Base-by-base conservation (phyloP, 2,888 invertebrate species). In the Synanthedon andrenaeformis region DNA sequence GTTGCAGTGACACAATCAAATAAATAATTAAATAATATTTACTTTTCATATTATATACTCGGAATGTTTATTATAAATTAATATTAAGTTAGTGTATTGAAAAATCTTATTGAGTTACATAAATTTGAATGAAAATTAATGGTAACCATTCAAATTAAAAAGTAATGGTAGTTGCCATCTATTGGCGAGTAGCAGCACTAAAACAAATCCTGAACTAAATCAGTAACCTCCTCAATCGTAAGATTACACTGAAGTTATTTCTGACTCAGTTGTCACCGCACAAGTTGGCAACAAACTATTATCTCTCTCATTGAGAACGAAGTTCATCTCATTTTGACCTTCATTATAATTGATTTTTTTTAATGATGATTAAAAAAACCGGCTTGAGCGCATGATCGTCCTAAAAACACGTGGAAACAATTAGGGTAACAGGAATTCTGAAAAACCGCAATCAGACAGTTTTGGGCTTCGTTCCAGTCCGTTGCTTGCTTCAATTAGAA, bases 221-320 rank as follows among this genome's bases (percentile, higher is more conserved):
- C 19, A n/a, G 50, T 8, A 54, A 49, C 52, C 55, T 54, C 55
- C 55, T 66, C 64, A 60, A 67, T 65, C 63, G 63, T 62, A 59
- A 61, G 62, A 59, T 61, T 62, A 63, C 61, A 52, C 35, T 57
- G 59, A 61, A 68, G 69, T 66, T 82, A 85, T 84, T 85, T 82
- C 74, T 66, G 75, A 72, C 68, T 67, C 65, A 62, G 69, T 68
- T 80, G 79, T 75, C 76, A 72, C 74, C 65, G 66, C 67, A 57
- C 64, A 71, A 76, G 69, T 86, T 86, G 86, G 85, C 86, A 85
- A 78, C 82, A 70, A 65, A 60, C 59, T 57, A 61, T 65, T 64
- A 56, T 72, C 69, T 69, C 69, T 71, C 73, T 70, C 71, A 72
- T 69, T 68, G 70, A 73, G 78, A 74, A 76, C 78, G 76, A 84